Evolutionary conservation across 2,113 vertebrate genomes (phyloP).

Genomic region (Mormoops blainvillei): DNA sequence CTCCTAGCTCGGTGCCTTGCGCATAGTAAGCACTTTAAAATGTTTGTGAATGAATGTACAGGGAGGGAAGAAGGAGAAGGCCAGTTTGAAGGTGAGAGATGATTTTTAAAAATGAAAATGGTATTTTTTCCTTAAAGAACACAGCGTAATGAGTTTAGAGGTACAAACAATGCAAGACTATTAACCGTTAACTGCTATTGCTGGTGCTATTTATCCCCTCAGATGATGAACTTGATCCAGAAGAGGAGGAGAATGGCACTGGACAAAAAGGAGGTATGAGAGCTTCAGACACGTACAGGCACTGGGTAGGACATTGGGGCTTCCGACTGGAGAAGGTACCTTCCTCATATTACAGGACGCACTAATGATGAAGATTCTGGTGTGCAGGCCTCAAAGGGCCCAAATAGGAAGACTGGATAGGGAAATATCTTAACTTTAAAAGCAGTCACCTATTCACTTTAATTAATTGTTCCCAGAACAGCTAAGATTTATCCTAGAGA

Average conservation of each 20-base stretch:
- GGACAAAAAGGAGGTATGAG: conserved; percentile 46
- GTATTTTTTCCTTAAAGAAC: neutral
- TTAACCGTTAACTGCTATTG: neutral
- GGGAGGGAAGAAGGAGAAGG: neutral
- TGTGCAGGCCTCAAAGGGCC: neutral
- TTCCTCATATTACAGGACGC: neutral
- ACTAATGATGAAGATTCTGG: neutral
- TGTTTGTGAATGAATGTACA: neutral
- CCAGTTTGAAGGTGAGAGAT: neutral
- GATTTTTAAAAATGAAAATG: neutral
- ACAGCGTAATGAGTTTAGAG: neutral
- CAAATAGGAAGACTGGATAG: neutral
- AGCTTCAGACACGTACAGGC: neutral
- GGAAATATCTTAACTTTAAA: conserved; percentile 4
- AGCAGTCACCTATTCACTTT: neutral
- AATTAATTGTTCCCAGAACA: conserved; percentile 20
- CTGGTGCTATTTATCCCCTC: neutral
- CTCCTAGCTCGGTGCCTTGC: neutral
- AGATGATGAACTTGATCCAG: conserved; percentile 75
- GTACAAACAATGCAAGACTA: neutral
- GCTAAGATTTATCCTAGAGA: conserved; percentile 28
- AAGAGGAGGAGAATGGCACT: neutral
- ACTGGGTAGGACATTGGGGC: accelerated
- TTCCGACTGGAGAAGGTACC: neutral
- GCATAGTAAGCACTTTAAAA: neutral